Base-by-base conservation (phyloP, 1,140 invertebrate genomes). In the Elymnias hypermnestra region DNA sequence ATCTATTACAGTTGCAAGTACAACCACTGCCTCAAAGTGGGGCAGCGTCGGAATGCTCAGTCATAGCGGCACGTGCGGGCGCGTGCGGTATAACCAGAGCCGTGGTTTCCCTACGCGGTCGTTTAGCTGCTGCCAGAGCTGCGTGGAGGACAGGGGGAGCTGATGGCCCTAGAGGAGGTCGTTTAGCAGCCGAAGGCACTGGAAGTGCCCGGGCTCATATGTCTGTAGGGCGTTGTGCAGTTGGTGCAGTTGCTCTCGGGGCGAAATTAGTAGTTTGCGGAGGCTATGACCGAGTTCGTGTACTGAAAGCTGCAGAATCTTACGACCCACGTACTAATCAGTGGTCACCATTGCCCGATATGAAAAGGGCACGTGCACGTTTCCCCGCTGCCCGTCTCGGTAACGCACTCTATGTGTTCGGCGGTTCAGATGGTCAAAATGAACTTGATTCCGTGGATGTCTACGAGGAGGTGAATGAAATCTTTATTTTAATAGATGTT, bases 221-320 rank as follows among this genome's bases (percentile, higher is more conserved):
- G 49, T 50, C 64, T 9, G 46, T 43, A 18, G 56, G 54, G 6
- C 63, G 70, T 19, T 68, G 67, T 52, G 72, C 69, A 8, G 56
- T 63, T 23, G 71, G 68, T 45, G 56, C 61, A 91, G 94, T 79
- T 93, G 95, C 41, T 42, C 47, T 70, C 23, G 58, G 46, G 37
- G 45, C 40, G 7, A 51, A 56, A 2, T 58, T 75, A 15, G 45
- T 72, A 8, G 67, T 85, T 73, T 62, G 71, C 92, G 93, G 94
- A 73, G 95, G 95, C 5, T 96, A 97, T 76, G 94, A 96, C 73
- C 88, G 95, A 28, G 93, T 92, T 9, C 94, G 96, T 72, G 96
- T 94, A 69, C 83, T 97, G 28, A 90, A 89, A 40, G 88, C 89
- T 8, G 93, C 92, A 1, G 95, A 96, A 83, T 87, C 89, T 10